These are phyloP conservation scores for Brachymystax lenok DNA, from an alignment of 2,797 vertebrate species.

Conservation along the genomic window DNA sequence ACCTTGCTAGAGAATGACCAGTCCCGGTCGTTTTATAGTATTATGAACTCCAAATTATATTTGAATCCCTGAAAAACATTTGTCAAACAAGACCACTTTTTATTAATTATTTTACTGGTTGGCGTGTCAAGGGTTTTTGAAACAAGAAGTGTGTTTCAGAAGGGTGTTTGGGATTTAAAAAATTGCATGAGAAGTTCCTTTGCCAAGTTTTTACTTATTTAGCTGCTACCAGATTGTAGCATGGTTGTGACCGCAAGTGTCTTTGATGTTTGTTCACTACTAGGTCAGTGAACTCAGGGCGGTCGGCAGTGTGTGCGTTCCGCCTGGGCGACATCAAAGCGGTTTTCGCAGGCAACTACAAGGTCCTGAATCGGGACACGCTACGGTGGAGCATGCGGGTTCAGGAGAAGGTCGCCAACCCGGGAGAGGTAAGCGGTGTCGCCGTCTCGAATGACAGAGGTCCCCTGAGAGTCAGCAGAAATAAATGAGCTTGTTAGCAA, in stretches of 20 bases:
- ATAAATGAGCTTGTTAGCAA: not conserved
- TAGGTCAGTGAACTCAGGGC: slow-evolving; percentile 77
- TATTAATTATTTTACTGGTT: no score
- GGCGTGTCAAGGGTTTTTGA: no score
- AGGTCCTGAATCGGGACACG: slow-evolving; percentile 87
- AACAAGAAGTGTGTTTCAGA: no score
- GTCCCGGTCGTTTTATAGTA: no score
- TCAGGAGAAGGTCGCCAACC: slow-evolving; percentile 76
- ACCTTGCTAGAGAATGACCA: no score
- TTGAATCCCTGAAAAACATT: no score
- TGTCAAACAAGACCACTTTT: no score
- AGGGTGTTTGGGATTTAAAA: not conserved
- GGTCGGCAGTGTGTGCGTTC: slow-evolving; percentile 85
- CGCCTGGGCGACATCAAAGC: slow-evolving; percentile 73
- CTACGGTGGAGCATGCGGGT: slow-evolving; percentile 82
- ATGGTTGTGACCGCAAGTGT: not conserved
- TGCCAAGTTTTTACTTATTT: not conserved
- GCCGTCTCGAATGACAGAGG: not conserved
- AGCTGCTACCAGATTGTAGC: not conserved
- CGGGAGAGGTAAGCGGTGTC: slow-evolving; percentile 69
- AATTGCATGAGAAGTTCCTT: not conserved
- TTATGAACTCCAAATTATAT: no score
- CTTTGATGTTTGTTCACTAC: not conserved
- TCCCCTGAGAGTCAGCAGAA: not conserved
- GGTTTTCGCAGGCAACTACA: slow-evolving; percentile 89